Evolutionary conservation across 2,888 invertebrate genomes (phyloP), one percentile per base, ranked within the genome.

Genomic region (Cylindroiulus punctatus): DNA sequence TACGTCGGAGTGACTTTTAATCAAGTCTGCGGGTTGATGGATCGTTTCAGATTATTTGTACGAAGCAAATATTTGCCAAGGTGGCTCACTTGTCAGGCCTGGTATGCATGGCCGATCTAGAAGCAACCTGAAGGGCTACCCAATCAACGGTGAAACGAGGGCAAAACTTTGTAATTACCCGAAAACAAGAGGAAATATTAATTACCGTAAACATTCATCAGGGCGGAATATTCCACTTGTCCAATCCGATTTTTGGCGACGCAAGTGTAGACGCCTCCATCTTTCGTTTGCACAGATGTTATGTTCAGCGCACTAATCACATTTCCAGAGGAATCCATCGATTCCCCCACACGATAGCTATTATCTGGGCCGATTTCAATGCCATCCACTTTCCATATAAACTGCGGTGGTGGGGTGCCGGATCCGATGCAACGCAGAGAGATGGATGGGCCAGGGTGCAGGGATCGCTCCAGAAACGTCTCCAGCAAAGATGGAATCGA

Each of bases 141-240:
- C 1, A 30, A 32, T 12, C 14, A 76, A 17, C 76, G 30, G 30
- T 76, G 30, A 76, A 76, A 30, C 10, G 14, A 0, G 3, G 30
- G 30, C 76, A 30, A 32, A 30, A 30, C 30, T 76, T 44, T 14
- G 30, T 26, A 30, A 76, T 76, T 12, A 30, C 30, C 0, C 0
- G 30, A 76, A 76, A 76, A 76, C 26, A 30, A 17, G 30, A 83
- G 42, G 40, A 83, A 40, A 83, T 44, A 40, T 83, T 44, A 83
- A 83, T 87, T 85, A 87, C 87, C 87, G 65, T 85, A 87, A 47
- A 87, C 81, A 81, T 85, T 87, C 36, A 87, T 40, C 12, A 87
- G 40, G 47, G 87, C 81, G 47, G 85, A 65, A 52, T 47, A 47
- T 22, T 81, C 36, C 22, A 52, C 52, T 26, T 81, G 30, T 30